Evolutionary conservation across 2,797 vertebrate genomes (phyloP), one percentile per base, ranked within the genome.

Genomic region (Argya squamiceps): DNA sequence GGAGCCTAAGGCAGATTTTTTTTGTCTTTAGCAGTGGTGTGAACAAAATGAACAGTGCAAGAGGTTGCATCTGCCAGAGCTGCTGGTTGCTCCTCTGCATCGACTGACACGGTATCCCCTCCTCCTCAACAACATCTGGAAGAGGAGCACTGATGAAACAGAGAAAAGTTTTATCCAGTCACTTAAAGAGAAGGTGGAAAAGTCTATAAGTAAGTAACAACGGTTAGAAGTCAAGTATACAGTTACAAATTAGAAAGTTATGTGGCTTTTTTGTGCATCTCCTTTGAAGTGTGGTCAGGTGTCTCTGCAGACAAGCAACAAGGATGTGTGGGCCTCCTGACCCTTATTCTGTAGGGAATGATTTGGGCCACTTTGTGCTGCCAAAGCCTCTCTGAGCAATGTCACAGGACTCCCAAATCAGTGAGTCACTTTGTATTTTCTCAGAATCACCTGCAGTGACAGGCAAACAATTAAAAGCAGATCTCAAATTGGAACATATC

Each of bases 81-180:
- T 99, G 91, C 93, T 99, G 88, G 99, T 99, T 44, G 98, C 98
- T 26, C 99, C 98, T 5, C 89, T 99, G 67, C 99, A 99, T 97
- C 97, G 98, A 69, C 96, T 99, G 49, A 99, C 98, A 0, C 97
- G 98, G n/a, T 99, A 99, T 88, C 99, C 99, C 0, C 98, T 99
- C 78, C 85, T 99, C 96, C 84, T 99, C 85, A 98, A 98, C 96
- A 99, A 99, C 83, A 98, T 99, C 34, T 98, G 98, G 52, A 99
- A 98, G 95, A 98, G 98, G 81, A 98, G 98, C 83, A 92, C 91
- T 50, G 95, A 93, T 0, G 89, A 98, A 69, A 97, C 88, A 4
- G 98, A 99, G 96, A 98, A 97, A 92, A 77, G 71, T 56, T 91
- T 96, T 34, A 96, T 99, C 94, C 97, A 98, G 88, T 95, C 95